Base-by-base conservation (phyloP, 2,888 invertebrate species). In the Platycnemis pennipes region DNA sequence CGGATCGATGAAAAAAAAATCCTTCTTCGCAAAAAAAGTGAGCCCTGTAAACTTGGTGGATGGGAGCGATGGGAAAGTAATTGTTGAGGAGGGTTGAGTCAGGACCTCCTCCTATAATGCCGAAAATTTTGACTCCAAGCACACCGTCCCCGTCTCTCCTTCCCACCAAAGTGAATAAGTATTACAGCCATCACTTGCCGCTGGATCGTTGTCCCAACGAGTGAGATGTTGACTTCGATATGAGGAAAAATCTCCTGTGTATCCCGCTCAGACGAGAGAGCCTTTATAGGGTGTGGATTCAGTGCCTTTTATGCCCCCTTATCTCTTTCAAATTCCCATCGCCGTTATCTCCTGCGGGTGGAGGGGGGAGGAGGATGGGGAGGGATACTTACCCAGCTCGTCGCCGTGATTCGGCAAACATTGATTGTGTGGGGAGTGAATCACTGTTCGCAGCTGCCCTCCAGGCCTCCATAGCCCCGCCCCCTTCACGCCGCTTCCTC, bases 301-400 rank as follows among this genome's bases (percentile, higher is more conserved):
- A 77, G 77, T 77, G 77, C 77, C 77, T 77, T 77, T 77, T 77
- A 77, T 77, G 37, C 37, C 13, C 77, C 37, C 77, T 77, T 77
- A 77, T 77, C 77, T 77, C 77, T 77, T 77, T 77, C 77, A 77
- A 77, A 77, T 77, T 77, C 77, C 77, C 77, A 77, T 77, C 77
- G 77, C 77, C 77, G 77, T 77, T 77, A 77, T 77, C 77, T 31
- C 37, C n/a, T n/a, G 37, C 37, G 77, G 11, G 13, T 16, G 31
- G 77, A 37, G 26, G 7, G 26, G 63, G 26, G 63, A 16, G 8
- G 49, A 11, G 49, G 8, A 63, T 1, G n/a, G n/a, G n/a, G n/a
- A n/a, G n/a, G 49, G 49, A 69, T 31, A n/a, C 69, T 7, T 7
- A 13, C 37, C 77, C 77, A 37, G 31, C 77, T 8, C 37, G 37